phyloP scores from a whole-genome alignment of 2,113 vertebrate species.

The Erinaceus europaeus region DNA sequence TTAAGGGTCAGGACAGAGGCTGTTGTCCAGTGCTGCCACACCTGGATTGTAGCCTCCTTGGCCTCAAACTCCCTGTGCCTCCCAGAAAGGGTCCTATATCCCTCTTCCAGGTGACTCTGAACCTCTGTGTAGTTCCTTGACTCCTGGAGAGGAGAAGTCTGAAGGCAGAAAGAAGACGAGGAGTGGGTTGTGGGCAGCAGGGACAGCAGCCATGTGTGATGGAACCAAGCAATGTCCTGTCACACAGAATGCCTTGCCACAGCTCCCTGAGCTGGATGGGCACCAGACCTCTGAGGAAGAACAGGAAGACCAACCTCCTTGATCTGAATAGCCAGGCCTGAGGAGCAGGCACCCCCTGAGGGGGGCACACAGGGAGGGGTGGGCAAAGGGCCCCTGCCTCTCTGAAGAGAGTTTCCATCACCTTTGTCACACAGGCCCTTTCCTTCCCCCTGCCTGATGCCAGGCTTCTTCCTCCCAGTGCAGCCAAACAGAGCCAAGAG shows the following conservation, averaged over 20 bases:
- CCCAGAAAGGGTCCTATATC: neutral
- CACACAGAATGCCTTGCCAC: neutral
- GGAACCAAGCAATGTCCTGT: no score
- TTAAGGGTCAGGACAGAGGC: neutral
- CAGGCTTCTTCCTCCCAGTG: neutral
- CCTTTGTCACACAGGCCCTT: neutral
- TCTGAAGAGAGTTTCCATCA: neutral
- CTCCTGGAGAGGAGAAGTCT: neutral
- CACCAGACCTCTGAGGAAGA: neutral
- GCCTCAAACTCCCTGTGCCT: neutral
- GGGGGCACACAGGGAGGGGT: neutral
- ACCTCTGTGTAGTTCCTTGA: neutral
- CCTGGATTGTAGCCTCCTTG: neutral
- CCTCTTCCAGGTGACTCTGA: neutral
- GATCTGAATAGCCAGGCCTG: neutral
- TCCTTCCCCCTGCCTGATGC: no score
- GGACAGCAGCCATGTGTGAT: neutral
- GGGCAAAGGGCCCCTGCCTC: no score
- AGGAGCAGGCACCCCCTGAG: no score
- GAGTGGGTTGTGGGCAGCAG: neutral
- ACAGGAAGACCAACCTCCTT: fast-evolving
- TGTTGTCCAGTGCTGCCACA: no score
- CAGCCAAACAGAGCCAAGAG: no score
- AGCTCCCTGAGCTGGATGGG: neutral
- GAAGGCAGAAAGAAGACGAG: no score